phyloP scores from a whole-genome alignment of 2,888 invertebrate genomes.

The Atrina japonica region DNA sequence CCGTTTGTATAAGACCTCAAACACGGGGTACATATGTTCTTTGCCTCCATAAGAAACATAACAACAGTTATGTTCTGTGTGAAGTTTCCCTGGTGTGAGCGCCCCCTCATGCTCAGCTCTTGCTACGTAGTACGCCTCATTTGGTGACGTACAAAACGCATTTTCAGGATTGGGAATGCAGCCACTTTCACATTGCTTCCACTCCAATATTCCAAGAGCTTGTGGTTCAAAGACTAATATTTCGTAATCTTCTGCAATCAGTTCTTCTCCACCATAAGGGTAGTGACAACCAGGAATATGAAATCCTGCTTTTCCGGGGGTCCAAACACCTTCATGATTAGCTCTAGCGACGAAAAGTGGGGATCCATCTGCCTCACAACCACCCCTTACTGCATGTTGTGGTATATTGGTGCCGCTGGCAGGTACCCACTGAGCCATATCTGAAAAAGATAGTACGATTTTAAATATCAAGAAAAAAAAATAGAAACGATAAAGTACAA shows the following conservation, averaged over 20 bases:
- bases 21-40: too few species aligned
- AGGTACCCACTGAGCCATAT: conserved; percentile 1
- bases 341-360: conserved; percentile 23
- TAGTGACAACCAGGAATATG: conserved; percentile 16
- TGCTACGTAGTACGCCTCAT: conserved; percentile 4
- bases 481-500: too few species aligned
- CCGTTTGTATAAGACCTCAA: too few species aligned
- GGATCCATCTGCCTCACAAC: conserved; percentile 4
- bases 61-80: background rate
- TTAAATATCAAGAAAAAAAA: too few species aligned
- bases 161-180: background rate
- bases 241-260: conserved; percentile 12
- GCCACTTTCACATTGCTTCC: conserved; percentile 5
- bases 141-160: background rate
- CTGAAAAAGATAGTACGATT: too few species aligned
- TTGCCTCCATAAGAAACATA: conserved; percentile 13
- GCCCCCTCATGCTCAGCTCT: background rate
- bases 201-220: conserved; percentile 4
- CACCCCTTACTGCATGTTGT: conserved; percentile 10
- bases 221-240: background rate
- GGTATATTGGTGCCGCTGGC: conserved; percentile 8
- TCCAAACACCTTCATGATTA: background rate
- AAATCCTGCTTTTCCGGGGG: conserved; percentile 6
- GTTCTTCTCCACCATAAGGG: conserved; percentile 11
- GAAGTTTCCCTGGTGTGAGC: conserved; percentile 15